Base-by-base conservation (phyloP, 2,113 vertebrate genomes). In the Andinoacara biseriatus region DNA sequence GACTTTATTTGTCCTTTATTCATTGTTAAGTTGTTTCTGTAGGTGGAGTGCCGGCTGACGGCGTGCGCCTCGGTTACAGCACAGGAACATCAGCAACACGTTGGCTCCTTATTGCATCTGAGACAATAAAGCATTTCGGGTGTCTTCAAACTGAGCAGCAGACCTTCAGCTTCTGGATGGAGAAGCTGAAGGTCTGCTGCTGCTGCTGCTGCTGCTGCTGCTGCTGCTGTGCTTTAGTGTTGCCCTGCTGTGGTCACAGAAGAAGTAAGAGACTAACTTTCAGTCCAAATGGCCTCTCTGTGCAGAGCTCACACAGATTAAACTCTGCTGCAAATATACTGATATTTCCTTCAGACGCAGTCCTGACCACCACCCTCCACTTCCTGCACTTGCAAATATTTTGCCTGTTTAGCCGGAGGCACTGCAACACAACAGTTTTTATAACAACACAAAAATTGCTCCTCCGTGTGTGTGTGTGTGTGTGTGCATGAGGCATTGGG, bases 281-380 rank as follows among this genome's bases (percentile, higher is more conserved):
- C 61, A 78, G 57, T 63, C 54, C 26, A 80, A 63, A 74, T 22
- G 3, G 43, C 40, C n/a, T 56, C 31, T 20, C 59, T n/a, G 8
- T 33, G 15, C 4, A 24, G 49, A 18, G 35, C 24, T 43, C 13
- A 46, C 80, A 22, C 46, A 61, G 57, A 61, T 24, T 20, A 49
- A 61, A 43, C 5, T 57, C 20, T 54, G 6, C 29, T 74, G 33
- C 49, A 62, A 7, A 46, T 22, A 10, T 58, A 13, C 26, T 1
- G 22, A 81, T 84, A 79, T 78, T 74, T 57, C 74, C 60, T 74
- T 29, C 17, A 72, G 62, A 54, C 76, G 77, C 62, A 35, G 5
- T 72, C 26, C 38, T 7, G 3, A 57, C 76, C 63, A 81, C 74
- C 40, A 43, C 56, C 31, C 60, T 33, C 10, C 46, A n/a, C 60